A percentile compares a stretch with the other conserved stretches of the same genome.
Evolutionary conservation across 1,140 invertebrate species (phyloP).

Genomic region (Agrilus planipennis): DNA sequence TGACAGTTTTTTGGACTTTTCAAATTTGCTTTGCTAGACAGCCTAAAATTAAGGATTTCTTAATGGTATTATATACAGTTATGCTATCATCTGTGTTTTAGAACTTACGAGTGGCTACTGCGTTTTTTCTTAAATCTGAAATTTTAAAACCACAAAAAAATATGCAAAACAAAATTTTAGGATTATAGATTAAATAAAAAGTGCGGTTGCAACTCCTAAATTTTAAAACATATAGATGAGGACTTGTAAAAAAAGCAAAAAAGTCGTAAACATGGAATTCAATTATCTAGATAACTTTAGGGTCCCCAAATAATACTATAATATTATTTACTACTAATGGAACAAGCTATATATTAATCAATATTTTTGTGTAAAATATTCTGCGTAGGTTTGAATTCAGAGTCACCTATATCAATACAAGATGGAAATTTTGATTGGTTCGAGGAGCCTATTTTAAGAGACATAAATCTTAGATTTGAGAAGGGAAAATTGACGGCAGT

Average conservation of each 20-base stretch:
- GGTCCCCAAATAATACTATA: neutral
- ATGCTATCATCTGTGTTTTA: too few species aligned
- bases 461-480: conserved; percentile 59
- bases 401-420: conserved; percentile 59
- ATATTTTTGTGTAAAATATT: neutral
- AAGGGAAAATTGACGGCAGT: conserved; percentile 62
- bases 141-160: too few species aligned
- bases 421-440: conserved; percentile 71
- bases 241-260: neutral
- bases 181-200: too few species aligned
- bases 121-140: too few species aligned
- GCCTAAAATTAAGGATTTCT: too few species aligned
- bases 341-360: neutral
- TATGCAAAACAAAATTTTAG: too few species aligned
- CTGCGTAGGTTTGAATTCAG: conserved; percentile 41
- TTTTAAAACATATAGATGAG: too few species aligned
- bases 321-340: neutral
- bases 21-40: too few species aligned
- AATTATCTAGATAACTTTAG: neutral
- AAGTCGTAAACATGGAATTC: neutral
- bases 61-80: too few species aligned
- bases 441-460: conserved; percentile 48
- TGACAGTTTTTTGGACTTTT: too few species aligned
- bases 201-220: too few species aligned
- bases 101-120: too few species aligned